A percentile compares a stretch with the other conserved stretches of the same genome.
Evolutionary conservation across 1,140 invertebrate species (phyloP).

Genomic region (Drosophila carrolli): DNA sequence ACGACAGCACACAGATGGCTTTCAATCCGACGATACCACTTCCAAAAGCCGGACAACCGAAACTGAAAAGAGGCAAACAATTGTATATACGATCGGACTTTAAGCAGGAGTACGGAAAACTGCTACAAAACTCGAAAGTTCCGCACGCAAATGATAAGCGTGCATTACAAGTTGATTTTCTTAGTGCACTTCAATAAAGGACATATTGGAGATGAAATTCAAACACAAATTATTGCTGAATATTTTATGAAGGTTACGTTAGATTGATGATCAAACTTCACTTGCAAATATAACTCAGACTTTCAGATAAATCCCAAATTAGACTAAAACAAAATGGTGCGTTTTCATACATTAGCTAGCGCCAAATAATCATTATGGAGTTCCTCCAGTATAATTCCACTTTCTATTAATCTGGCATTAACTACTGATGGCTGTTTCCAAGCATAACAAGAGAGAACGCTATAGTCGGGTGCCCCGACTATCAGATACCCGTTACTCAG

Average conservation of each 20-base stretch:
- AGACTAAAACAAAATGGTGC: too few relatives aligned
- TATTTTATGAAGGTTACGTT: background rate
- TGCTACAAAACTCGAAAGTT: conserved; percentile 25
- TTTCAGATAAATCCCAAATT: too few relatives aligned
- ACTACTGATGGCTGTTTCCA: background rate
- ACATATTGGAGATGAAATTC: background rate
- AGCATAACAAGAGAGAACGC: too few relatives aligned
- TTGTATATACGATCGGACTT: conserved; percentile 64
- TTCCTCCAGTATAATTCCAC: too few relatives aligned
- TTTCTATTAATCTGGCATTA: background rate
- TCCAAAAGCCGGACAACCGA: conserved; percentile 75
- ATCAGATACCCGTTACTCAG: too few relatives aligned
- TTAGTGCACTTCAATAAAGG: conserved; percentile 54
- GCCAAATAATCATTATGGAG: too few relatives aligned
- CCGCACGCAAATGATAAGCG: conserved; percentile 16
- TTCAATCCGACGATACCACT: conserved; percentile 88
- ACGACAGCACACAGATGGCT: conserved; percentile 88
- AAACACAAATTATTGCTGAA: background rate
- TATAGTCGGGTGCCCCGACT: too few relatives aligned
- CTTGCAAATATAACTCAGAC: too few relatives aligned
- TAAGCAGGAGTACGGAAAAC: conserved; percentile 52
- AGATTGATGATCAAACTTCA: background rate
- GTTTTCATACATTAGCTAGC: too few relatives aligned
- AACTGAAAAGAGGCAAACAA: conserved; percentile 68
- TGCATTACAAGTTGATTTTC: conserved; percentile 52